Percentiles rank a stretch among this genome's conserved stretches.
phyloP scores from a whole-genome alignment of 2,888 invertebrate species.

The Mactromeris polynyma region DNA sequence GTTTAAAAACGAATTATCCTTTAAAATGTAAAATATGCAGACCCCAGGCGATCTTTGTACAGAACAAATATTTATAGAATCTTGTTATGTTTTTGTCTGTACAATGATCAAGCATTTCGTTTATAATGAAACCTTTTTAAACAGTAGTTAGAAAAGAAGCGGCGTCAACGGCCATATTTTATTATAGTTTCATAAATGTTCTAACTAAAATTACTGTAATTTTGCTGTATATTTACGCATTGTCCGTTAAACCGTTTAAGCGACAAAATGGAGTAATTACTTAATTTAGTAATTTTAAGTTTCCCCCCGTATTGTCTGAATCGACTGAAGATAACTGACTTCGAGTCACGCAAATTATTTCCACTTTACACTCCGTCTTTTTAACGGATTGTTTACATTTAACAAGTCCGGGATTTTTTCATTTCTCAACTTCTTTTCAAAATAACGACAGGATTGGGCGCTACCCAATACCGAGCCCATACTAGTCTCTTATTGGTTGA shows the following conservation, averaged over 20 bases:
- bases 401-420: neutral
- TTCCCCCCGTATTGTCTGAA: slow-evolving; percentile 69
- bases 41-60: slow-evolving; percentile 45
- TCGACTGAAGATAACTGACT: slow-evolving; percentile 38
- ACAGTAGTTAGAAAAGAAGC: slow-evolving; percentile 20
- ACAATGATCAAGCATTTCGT: slow-evolving; percentile 43
- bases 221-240: slow-evolving; percentile 57
- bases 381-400: slow-evolving; percentile 23
- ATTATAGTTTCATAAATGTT: slow-evolving; percentile 49
- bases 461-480: slow-evolving; percentile 20
- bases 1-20: slow-evolving; percentile 55
- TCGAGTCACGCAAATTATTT: slow-evolving; percentile 34
- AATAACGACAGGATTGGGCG: neutral
- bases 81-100: slow-evolving; percentile 23
- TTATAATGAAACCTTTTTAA: slow-evolving; percentile 22
- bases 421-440: neutral
- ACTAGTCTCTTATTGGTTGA: slow-evolving; percentile 14
- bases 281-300: slow-evolving; percentile 66
- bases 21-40: slow-evolving; percentile 55
- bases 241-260: slow-evolving; percentile 66
- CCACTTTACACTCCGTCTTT: neutral
- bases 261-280: slow-evolving; percentile 62
- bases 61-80: neutral
- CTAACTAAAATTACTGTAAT: slow-evolving; percentile 62
- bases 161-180: slow-evolving; percentile 44